Base-by-base conservation (phyloP, 2,888 invertebrate species). In the Caenorhabditis imperialis region DNA sequence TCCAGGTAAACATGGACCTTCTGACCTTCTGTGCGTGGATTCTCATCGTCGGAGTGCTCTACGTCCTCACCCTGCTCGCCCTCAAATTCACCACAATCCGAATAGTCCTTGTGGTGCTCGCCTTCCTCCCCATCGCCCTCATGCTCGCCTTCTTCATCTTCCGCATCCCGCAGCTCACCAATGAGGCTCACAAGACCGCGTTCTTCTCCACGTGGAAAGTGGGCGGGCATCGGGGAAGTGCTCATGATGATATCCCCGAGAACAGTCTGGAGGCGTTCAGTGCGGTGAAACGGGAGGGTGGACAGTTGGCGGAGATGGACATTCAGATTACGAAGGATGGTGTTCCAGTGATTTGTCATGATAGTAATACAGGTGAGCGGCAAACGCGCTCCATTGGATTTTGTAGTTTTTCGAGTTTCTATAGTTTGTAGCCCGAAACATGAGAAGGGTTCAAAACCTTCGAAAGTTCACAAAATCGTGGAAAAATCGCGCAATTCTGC, bases 241-340 rank as follows among this genome's bases (percentile, higher is more conserved):
- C 51, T 0, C 70, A 75, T 23, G 75, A 45, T 10, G 42, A 42
- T 3, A 70, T 70, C 20, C 70, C 70, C 14, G 75, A 75, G 54
- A 75, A 75, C 37, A 60, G 58, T 55, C 44, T 75, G 53, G 58
- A 63, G 35, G 69, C 75, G 27, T 58, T 70, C 18, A 48, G 30
- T 37, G 75, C 75, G 5, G 75, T 63, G 42, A 75, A 65, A 45
- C 50, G 2, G 5, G 71, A 75, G 25, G 75, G 75, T 18, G 71
- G 65, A 25, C 75, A 75, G 37, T 45, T 75, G 44, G 67, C 58
- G 3, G 75, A 75, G 40, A 75, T 71, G 71, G 75, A 75, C 42
- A 71, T 71, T 42, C 65, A 72, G 54, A 61, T 71, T 22, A 75
- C 75, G 25, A 45, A 37, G 2, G 75, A 75, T 38, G 60, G 60